Evolutionary conservation across 1,140 invertebrate species (phyloP).

Genomic region (Psix sp.): DNA sequence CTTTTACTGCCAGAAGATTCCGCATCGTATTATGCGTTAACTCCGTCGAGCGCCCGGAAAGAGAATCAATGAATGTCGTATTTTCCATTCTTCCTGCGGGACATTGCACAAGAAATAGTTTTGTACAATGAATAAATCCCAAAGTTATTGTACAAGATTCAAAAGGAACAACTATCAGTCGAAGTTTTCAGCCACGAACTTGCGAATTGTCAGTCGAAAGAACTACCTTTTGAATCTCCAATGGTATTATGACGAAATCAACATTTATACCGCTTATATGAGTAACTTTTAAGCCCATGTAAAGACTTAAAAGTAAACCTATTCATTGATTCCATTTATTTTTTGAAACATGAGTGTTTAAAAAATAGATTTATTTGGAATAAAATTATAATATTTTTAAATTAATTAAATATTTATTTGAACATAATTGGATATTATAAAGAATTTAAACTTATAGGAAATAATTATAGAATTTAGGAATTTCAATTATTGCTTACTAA

Average conservation of each 20-base stretch:
- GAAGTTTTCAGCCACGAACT: conserved; percentile 23
- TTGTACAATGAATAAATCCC: conserved; percentile 40
- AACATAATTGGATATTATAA: too few relatives aligned
- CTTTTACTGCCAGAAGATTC: conserved; percentile 49
- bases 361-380: too few relatives aligned
- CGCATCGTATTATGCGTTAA: conserved; percentile 58
- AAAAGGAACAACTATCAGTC: conserved; percentile 37
- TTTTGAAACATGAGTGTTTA: too few relatives aligned
- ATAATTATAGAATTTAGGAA: too few relatives aligned
- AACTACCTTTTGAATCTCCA: too few relatives aligned
- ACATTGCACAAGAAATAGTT: conserved; percentile 47
- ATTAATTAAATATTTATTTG: too few relatives aligned
- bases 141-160: conserved; percentile 49
- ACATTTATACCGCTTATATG: neutral
- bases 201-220: conserved; percentile 15
- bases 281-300: too few relatives aligned
- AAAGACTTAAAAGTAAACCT: too few relatives aligned
- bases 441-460: too few relatives aligned
- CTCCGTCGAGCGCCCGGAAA: conserved; percentile 44
- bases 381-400: too few relatives aligned
- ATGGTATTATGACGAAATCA: conserved; percentile 11
- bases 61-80: conserved; percentile 58
- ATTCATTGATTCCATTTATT: too few relatives aligned
- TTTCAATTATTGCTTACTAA: too few relatives aligned
- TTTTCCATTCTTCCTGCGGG: conserved; percentile 52